Percentiles rank a stretch among this genome's conserved stretches.
Evolutionary conservation across 1,140 invertebrate genomes (phyloP).

Genomic region (Ylistrum balloti): DNA sequence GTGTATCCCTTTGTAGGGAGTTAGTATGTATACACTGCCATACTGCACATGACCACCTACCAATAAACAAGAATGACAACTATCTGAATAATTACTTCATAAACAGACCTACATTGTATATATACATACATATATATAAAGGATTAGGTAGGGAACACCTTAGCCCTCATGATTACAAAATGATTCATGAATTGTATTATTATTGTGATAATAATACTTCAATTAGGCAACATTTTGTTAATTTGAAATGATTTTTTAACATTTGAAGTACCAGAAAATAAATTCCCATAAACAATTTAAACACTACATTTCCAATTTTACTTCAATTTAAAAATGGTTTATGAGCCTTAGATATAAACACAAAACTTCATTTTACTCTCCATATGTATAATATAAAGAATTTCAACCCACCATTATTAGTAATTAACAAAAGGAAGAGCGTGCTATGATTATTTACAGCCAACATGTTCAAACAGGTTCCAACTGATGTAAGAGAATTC

Average conservation of each 20-base stretch:
- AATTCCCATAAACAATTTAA: too few species aligned
- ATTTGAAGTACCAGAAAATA: too few species aligned
- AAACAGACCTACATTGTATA: constrained; percentile 15
- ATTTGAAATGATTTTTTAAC: background rate
- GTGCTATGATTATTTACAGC: too few species aligned
- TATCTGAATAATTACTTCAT: constrained; percentile 1
- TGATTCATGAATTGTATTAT: constrained; percentile 14
- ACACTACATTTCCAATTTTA: too few species aligned
- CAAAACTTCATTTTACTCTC: too few species aligned
- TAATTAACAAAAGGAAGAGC: too few species aligned
- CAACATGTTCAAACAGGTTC: too few species aligned
- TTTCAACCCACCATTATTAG: too few species aligned
- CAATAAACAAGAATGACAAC: constrained; percentile 35
- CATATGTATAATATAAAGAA: too few species aligned
- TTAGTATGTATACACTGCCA: constrained; percentile 14
- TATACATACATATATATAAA: background rate
- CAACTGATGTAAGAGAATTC: too few species aligned
- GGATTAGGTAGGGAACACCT: constrained; percentile 25
- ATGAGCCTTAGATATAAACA: too few species aligned
- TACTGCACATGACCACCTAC: constrained; percentile 20
- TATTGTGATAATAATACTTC: background rate
- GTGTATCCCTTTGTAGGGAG: background rate
- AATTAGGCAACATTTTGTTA: background rate
- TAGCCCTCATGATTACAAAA: constrained; percentile 19
- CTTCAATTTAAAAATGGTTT: too few species aligned